Conservation (phyloP, 1,140 invertebrate genomes). For the Cotesia chilonis region DNA sequence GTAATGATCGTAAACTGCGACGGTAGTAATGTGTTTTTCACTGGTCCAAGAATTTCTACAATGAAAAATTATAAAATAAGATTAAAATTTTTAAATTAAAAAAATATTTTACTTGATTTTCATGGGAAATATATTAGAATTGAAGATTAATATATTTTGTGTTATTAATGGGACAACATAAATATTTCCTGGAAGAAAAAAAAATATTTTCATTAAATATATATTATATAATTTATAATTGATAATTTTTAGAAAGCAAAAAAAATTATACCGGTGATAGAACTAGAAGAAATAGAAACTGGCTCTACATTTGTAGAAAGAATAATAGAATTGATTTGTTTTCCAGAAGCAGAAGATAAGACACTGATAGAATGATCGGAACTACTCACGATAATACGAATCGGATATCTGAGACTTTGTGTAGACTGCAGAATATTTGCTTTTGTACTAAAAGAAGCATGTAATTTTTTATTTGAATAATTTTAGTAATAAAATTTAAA, state of each 20-base stretch:
- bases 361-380: conserved; percentile 43
- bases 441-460: conserved; percentile 33
- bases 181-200: conserved; percentile 35
- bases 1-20: conserved; percentile 42
- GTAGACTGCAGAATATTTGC: conserved; percentile 38
- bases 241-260: conserved; percentile 1
- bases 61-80: conserved; percentile 25
- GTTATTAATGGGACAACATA: conserved; percentile 41
- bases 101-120: conserved; percentile 38
- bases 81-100: neutral
- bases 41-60: conserved; percentile 41
- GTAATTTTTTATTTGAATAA: neutral
- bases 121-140: conserved; percentile 37
- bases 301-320: conserved; percentile 36
- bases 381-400: conserved; percentile 38
- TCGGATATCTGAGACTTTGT: conserved; percentile 40
- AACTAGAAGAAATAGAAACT: conserved; percentile 38
- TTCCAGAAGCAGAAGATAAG: conserved; percentile 38
- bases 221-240: conserved; percentile 12
- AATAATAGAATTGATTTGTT: conserved; percentile 43
- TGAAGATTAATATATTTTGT: conserved; percentile 43
- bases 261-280: conserved; percentile 37
- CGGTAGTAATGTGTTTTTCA: conserved; percentile 40
- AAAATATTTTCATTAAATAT: neutral
- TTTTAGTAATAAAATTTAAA: neutral